Base-by-base conservation (phyloP, 2,888 invertebrate genomes). In the Gandaritis pyraliata region DNA sequence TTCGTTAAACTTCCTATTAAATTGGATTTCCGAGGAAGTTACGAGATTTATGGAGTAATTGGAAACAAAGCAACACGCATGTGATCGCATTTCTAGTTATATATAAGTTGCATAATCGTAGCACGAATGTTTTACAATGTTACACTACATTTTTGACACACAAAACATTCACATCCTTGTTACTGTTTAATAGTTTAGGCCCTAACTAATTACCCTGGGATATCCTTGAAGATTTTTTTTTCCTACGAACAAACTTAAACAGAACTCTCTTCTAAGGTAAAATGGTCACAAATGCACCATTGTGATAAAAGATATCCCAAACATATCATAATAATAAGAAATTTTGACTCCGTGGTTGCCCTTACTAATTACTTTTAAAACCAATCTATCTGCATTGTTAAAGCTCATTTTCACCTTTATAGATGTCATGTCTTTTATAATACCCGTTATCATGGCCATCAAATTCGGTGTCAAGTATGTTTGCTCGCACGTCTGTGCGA, bases 381-480 rank as follows among this genome's bases (percentile, higher is more conserved):
- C n/a, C 4, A 23, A 41, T 15, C 1, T 7, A 41, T 15, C 1
- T 43, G 43, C 16, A 10, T 43, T 16, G 16, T 8, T 13, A 12
- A 41, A 15, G 15, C 7, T 15, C 15, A 41, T 16, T 43, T 43
- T 3, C 1, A 50, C 33, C 11, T 53, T 53, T 0, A 12, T 8
- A 52, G 16, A 39, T 39, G 39, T 39, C 13, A 18, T 52, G 52
- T 38, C 18, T 16, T 30, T n/a, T 30, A 15, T 15, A 33, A 13
- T 41, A 61, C 57, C 66, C 68, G 68, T 70, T 53, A 63, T 60
- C 61, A 62, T 38, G 38, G 12, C 30, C 61, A 61, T 57, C 53
- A 57, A 46, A 38, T 63, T 66, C 38, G 52, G 57, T 65, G 69
- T 64, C 65, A 66, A 65, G 64, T 46, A 45, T 65, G 58, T 65